Evolutionary conservation across 2,113 vertebrate species (phyloP).

Genomic region (Lates calcarifer): DNA sequence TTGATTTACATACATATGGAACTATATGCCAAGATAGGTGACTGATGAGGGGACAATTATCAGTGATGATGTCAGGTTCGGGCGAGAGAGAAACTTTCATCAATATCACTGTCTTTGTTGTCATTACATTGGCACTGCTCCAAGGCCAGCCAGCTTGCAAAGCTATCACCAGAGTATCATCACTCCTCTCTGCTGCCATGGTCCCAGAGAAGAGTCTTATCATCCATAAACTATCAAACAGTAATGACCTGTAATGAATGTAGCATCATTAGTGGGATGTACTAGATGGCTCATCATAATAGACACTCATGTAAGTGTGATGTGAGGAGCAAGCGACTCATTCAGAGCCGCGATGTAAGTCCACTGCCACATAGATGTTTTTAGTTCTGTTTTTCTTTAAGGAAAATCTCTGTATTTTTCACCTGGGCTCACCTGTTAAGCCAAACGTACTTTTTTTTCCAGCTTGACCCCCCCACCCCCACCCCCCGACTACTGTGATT

Average conservation of each 20-base stretch:
- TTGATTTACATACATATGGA: slow-evolving; percentile 69
- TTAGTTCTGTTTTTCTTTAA: not conserved
- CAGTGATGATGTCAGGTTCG: slow-evolving; percentile 53
- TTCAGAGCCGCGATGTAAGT: not conserved
- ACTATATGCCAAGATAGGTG: slow-evolving; percentile 33
- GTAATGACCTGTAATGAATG: slow-evolving; percentile 56
- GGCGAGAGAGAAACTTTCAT: slow-evolving; percentile 41
- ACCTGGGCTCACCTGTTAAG: slow-evolving; percentile 17
- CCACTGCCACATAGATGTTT: not conserved
- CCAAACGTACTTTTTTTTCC: not conserved
- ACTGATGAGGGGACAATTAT: slow-evolving; percentile 57
- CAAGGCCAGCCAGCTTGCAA: slow-evolving; percentile 22
- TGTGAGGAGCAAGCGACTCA: slow-evolving; percentile 14
- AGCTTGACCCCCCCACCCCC: not conserved
- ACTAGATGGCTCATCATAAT: slow-evolving; percentile 22
- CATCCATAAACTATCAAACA: slow-evolving; percentile 36
- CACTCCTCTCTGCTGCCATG: slow-evolving; percentile 19
- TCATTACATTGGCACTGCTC: slow-evolving; percentile 39
- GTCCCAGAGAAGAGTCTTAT: slow-evolving; percentile 6
- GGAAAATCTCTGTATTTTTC: not conserved
- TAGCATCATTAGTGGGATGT: slow-evolving; percentile 51
- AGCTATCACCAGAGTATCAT: slow-evolving; percentile 21
- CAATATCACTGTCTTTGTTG: slow-evolving; percentile 47
- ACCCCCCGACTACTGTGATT: not conserved
- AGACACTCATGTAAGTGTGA: not conserved